Base-by-base conservation (phyloP, 1,140 invertebrate genomes). In the Hylaeus anthracinus region DNA sequence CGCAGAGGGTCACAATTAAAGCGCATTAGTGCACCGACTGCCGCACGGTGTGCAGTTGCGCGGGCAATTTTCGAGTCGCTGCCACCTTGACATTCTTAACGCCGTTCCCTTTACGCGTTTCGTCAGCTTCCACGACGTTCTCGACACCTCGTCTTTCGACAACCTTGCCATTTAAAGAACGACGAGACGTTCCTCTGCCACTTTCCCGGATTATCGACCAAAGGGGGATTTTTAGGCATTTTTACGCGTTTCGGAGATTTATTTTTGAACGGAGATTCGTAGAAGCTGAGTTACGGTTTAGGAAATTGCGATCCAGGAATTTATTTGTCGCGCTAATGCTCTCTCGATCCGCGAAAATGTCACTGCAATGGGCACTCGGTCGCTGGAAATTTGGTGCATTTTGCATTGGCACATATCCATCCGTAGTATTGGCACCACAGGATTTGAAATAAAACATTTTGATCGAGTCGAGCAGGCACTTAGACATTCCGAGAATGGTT, bases 11-110 rank as follows among this genome's bases (percentile, higher is more conserved):
- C 86, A 87, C 89, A 91, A 92, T 92, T 92, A 92, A 92, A 90
- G 86, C 86, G 88, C 90, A 92, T 93, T 92, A 93, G 90, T 56
- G 79, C 74, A 72, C 67, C 45, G 72, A 1, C 55, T 15, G 58
- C 71, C 66, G 71, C 86, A 89, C 89, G 85, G 79, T 85, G 87
- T 81, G 88, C 87, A 86, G 87, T 83, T 85, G 78, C 53, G 81
- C 45, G 77, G 66, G 71, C 82, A 88, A 90, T 88, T 88, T 90
- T 90, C 86, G 82, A 84, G 82, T 71, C 72, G 64, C 83, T 51
- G 85, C 84, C 77, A 77, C 91, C 92, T 93, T 92, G 91, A 92
- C 90, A 92, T 92, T 92, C 90, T 92, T 89, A 88, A 85, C 85
- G 80, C 70, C 69, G 61, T 83, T 87, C 86, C 86, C 72, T 87